Evolutionary conservation across 2,113 vertebrate genomes (phyloP).

Genomic region (Pygoscelis antarcticus): DNA sequence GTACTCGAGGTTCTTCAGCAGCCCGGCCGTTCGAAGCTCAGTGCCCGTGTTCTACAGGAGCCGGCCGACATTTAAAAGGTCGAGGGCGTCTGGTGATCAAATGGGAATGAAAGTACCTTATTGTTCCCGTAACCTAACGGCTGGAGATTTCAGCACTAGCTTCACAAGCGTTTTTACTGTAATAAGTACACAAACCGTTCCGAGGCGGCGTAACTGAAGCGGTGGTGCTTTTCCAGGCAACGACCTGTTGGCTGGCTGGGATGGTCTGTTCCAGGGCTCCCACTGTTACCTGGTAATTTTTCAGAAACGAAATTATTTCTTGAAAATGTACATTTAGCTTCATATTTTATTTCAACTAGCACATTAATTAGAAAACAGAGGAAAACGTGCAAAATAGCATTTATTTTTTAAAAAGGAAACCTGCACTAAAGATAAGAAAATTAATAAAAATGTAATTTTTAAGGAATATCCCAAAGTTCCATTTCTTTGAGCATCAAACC

Average conservation of each 20-base stretch:
- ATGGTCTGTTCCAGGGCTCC: not conserved
- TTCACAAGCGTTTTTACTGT: not conserved
- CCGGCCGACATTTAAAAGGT: fast-evolving
- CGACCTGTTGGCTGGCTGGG: not conserved
- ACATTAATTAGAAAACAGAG: not conserved
- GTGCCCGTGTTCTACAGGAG: not conserved
- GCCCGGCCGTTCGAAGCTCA: fast-evolving
- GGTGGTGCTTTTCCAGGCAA: not conserved
- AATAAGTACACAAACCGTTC: not conserved
- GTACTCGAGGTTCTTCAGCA: not conserved
- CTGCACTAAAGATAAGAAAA: not conserved
- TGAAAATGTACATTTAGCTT: not conserved
- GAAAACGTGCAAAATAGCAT: not conserved
- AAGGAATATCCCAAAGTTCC: not conserved
- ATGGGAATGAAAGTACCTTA: not conserved
- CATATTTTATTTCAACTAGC: not conserved
- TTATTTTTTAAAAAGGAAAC: not conserved
- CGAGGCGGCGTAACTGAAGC: not conserved
- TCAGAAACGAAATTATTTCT: not conserved
- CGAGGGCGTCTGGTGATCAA: not conserved
- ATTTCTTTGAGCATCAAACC: not conserved
- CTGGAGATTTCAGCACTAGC: not conserved
- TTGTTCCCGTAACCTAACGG: not conserved
- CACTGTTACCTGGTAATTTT: not conserved
- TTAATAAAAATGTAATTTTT: not conserved